These are phyloP conservation scores for Neodiprion virginianus DNA, from an alignment of 1,140 invertebrate genomes.

Conservation along the genomic window DNA sequence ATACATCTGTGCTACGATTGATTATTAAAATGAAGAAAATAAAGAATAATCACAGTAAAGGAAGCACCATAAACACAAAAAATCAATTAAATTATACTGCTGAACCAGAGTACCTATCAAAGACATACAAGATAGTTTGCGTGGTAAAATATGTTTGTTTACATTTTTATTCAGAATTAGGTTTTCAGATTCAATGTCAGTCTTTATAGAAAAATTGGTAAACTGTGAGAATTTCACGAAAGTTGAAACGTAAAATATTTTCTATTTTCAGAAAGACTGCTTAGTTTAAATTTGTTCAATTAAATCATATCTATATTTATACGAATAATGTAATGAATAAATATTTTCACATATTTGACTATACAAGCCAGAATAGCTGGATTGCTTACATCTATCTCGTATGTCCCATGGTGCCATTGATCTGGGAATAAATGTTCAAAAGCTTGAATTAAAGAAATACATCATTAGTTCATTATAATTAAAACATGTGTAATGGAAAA, in stretches of 20 bases:
- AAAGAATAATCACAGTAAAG: slow-evolving; percentile 13
- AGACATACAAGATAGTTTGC: slow-evolving; percentile 28
- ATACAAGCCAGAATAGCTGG: background rate
- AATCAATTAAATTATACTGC: slow-evolving; percentile 19
- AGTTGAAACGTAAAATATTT: background rate
- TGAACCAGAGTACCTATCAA: slow-evolving; percentile 21
- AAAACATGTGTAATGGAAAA: too few species aligned
- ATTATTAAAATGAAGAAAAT: slow-evolving; percentile 27
- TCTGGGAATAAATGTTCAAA: slow-evolving; percentile 7
- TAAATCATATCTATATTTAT: slow-evolving; percentile 8
- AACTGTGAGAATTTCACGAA: background rate
- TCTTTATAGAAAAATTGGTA: background rate
- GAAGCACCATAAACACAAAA: slow-evolving; percentile 30
- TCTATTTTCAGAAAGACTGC: background rate
- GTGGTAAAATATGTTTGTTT: slow-evolving; percentile 8
- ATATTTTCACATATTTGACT: background rate
- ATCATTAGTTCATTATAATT: too few species aligned
- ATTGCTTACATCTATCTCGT: slow-evolving; percentile 1
- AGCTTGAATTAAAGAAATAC: too few species aligned
- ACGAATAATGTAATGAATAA: background rate
- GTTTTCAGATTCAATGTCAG: background rate
- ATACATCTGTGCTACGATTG: slow-evolving; percentile 48
- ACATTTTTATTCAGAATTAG: background rate
- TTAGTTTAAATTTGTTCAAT: background rate
- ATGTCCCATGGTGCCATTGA: background rate